Evolutionary conservation across 2,888 invertebrate genomes (phyloP).

Genomic region (Coleophora flavipennella): DNA sequence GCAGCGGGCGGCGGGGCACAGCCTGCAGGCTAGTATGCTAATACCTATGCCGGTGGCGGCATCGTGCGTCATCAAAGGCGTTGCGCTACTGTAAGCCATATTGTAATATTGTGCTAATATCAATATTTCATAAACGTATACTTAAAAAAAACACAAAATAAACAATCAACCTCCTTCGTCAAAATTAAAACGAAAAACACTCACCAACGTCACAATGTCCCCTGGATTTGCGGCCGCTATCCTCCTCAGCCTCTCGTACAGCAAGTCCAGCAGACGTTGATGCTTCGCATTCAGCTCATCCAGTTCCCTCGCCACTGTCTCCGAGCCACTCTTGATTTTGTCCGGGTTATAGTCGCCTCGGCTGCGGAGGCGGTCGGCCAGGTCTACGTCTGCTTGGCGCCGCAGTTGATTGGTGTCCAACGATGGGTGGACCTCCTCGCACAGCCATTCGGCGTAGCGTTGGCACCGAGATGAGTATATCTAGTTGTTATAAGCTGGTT

Average conservation of each 20-base stretch:
- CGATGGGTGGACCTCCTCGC: constrained; percentile 87
- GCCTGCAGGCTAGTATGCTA: too few relatives aligned
- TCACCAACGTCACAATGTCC: constrained; percentile 84
- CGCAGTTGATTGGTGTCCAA: constrained; percentile 73
- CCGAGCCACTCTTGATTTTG: constrained; percentile 73
- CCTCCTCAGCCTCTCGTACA: constrained; percentile 79
- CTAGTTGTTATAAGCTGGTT: constrained; percentile 75
- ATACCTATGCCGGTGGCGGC: too few relatives aligned
- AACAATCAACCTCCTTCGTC: not conserved
- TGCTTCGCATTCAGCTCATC: constrained; percentile 87
- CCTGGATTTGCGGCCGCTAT: constrained; percentile 79
- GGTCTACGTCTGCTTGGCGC: constrained; percentile 52
- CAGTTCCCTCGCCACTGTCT: constrained; percentile 81
- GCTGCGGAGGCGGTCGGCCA: constrained; percentile 47
- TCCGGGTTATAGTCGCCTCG: constrained; percentile 37
- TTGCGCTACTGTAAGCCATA: too few relatives aligned
- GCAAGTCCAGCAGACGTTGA: constrained; percentile 77
- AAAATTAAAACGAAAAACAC: constrained; percentile 31
- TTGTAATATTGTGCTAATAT: too few relatives aligned
- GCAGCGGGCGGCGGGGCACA: too few relatives aligned
- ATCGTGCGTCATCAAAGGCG: too few relatives aligned
- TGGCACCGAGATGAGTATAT: constrained; percentile 89
- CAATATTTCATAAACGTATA: not conserved
- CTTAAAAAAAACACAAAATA: not conserved
- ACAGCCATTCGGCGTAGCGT: constrained; percentile 86